phyloP scores from a whole-genome alignment of 2,888 invertebrate genomes.

The Lasioglossum marginatum region DNA sequence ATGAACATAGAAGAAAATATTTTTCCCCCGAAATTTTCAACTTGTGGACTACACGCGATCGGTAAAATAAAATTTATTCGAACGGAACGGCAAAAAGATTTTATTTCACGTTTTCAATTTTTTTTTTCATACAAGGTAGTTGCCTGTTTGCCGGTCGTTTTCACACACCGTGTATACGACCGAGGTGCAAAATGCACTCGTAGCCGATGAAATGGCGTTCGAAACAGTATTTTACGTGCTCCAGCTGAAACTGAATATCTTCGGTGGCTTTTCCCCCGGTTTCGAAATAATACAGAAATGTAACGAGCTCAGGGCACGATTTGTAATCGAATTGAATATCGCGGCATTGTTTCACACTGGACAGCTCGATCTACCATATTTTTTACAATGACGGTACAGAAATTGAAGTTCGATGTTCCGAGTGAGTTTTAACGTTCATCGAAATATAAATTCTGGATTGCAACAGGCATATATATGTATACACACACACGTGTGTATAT shows the following conservation, averaged over 20 bases:
- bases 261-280: background rate
- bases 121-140: background rate
- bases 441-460: background rate
- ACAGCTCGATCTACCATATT: conserved; percentile 6
- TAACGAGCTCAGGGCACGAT: background rate
- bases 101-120: background rate
- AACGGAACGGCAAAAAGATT: background rate
- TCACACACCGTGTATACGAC: background rate
- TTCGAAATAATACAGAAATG: background rate
- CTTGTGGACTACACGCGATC: background rate
- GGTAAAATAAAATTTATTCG: background rate
- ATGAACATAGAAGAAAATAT: background rate
- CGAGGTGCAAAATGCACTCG: background rate
- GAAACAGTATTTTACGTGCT: background rate
- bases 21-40: background rate
- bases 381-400: conserved; percentile 4
- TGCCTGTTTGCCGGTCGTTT: background rate
- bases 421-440: background rate
- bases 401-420: conserved; percentile 16
- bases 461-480: background rate
- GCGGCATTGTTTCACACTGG: conserved; percentile 1
- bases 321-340: conserved; percentile 11
- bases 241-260: conserved; percentile 4
- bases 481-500: no score
- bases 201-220: conserved; percentile 9